Evolutionary conservation across 2,888 invertebrate species (phyloP).

Genomic region (Linnaemya tessellans): DNA sequence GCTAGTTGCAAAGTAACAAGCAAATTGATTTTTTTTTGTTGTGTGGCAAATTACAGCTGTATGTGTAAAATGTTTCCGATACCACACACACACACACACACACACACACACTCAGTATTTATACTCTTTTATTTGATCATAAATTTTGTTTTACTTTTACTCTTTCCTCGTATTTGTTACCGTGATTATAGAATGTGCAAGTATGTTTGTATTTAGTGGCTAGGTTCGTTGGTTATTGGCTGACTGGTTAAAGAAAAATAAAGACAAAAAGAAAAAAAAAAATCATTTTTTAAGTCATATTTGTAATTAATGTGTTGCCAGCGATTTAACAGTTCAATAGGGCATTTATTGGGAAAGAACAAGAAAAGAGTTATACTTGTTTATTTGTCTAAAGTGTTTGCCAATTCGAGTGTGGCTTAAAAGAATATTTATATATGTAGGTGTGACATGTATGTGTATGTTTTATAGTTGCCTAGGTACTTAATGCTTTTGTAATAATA

Average conservation of each 20-base stretch:
- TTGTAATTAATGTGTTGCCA: conserved; percentile 65
- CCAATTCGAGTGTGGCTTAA: neutral
- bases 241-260: conserved; percentile 34
- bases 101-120: neutral
- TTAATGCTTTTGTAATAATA: neutral
- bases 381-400: neutral
- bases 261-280: conserved; percentile 42
- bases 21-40: conserved; percentile 46
- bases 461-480: neutral
- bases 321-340: conserved; percentile 71
- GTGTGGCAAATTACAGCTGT: neutral
- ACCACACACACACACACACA: neutral
- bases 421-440: neutral
- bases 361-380: conserved; percentile 1
- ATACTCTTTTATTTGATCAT: conserved; percentile 66
- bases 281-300: conserved; percentile 55
- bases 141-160: conserved; percentile 64
- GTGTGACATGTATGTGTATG: too few species aligned
- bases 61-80: conserved; percentile 18
- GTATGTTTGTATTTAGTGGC: conserved; percentile 21
- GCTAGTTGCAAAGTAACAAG: conserved; percentile 12
- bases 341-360: conserved; percentile 53
- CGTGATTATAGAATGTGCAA: conserved; percentile 18
- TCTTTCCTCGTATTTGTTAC: conserved; percentile 34
- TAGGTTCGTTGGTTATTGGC: conserved; percentile 20